Evolutionary conservation across 1,140 invertebrate species (phyloP).

Genomic region (Bombus fervidus): DNA sequence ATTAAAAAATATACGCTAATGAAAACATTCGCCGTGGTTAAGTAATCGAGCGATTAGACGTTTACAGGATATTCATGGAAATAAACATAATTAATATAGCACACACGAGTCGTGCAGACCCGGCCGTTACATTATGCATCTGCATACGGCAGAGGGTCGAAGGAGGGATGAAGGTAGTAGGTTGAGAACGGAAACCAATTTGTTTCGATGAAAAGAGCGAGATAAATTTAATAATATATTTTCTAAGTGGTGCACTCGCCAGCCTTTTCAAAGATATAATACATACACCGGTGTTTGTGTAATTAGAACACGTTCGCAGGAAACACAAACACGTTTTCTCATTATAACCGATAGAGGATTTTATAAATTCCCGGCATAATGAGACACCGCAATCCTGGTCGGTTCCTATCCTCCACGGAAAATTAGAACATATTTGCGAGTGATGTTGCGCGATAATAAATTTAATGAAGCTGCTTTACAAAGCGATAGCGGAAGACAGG

Average conservation of each 20-base stretch:
- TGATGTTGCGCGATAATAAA: constrained; percentile 40
- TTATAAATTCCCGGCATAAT: constrained; percentile 38
- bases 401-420: not conserved
- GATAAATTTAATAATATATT: constrained; percentile 24
- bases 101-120: no score
- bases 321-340: constrained; percentile 32
- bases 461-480: constrained; percentile 27
- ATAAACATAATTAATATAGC: not conserved
- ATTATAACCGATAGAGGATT: constrained; percentile 39
- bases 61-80: not conserved
- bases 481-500: not conserved
- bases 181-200: not conserved
- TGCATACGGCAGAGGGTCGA: no score
- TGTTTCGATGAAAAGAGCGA: constrained; percentile 1
- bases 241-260: not conserved
- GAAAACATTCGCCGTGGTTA: no score
- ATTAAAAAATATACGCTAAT: not conserved
- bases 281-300: not conserved
- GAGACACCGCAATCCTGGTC: constrained; percentile 9
- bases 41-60: no score
- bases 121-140: not conserved
- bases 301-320: constrained; percentile 36
- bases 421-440: constrained; percentile 36
- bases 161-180: not conserved
- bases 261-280: not conserved